A percentile compares a stretch with the other conserved stretches of the same genome.
phyloP scores from a whole-genome alignment of 2,113 vertebrate genomes.

The Sphyrna mokarran region DNA sequence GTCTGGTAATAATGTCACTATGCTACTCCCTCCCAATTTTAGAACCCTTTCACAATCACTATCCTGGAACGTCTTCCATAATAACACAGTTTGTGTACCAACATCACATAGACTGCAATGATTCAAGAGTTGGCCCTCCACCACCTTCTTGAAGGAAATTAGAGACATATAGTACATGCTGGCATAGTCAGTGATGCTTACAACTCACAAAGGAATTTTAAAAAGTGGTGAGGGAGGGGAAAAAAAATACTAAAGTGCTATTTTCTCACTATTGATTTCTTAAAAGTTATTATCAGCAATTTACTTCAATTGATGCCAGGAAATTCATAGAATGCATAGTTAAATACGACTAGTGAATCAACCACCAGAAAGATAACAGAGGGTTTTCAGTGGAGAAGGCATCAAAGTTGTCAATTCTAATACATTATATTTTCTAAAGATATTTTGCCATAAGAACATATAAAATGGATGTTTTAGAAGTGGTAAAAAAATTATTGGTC shows the following conservation, averaged over 20 bases:
- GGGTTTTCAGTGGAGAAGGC: neutral
- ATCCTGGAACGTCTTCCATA: neutral
- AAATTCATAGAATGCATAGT: neutral
- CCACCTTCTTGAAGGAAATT: neutral
- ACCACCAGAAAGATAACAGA: neutral
- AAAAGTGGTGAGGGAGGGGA: neutral
- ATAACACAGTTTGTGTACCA: neutral
- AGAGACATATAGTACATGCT: neutral
- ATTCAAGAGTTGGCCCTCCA: neutral
- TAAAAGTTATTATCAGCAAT: neutral
- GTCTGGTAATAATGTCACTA: no score
- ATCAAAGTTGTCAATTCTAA: neutral
- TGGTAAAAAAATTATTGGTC: neutral
- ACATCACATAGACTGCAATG: neutral
- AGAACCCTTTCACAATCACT: neutral
- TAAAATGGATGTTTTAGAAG: neutral
- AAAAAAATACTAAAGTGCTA: neutral
- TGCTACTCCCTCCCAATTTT: neutral
- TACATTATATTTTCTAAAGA: neutral
- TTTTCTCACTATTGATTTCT: neutral
- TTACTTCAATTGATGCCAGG: neutral
- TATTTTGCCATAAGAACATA: neutral
- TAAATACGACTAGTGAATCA: neutral
- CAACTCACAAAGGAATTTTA: no score
- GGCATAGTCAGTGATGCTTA: no score